Evolutionary conservation across 2,888 invertebrate genomes (phyloP), one percentile per base, ranked within the genome.

Genomic region (Rhaphigaster nebulosa): DNA sequence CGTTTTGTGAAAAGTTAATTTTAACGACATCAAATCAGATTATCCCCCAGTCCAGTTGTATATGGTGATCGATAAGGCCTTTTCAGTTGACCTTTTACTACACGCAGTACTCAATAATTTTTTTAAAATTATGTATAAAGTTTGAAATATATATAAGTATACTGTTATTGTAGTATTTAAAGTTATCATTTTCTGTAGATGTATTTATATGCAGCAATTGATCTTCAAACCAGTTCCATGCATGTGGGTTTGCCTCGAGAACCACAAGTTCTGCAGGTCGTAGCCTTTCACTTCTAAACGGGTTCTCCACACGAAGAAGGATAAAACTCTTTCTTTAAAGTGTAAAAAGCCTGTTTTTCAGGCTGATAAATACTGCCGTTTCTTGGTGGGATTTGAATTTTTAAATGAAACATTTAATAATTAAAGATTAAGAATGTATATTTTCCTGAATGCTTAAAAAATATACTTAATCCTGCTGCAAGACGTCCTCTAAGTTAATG

Each of bases 231-330:
- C 60, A 60, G 65, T 18, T 65, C 15, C 29, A 65, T 29, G 65
- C 29, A 65, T 29, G 65, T 29, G 65, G 65, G 65, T 29, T 65
- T 2, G 65, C 65, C 65, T 5, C 29, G 2, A 29, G 29, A 65
- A 65, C 65, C 65, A 65, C 65, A 29, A 65, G 65, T 65, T 65
- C 65, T 41, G 18, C 80, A 41, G 41, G 41, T 26, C 26, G 23
- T 29, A 26, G 80, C 80, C 80, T 80, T 80, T 80, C 80, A 80
- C 80, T 80, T 80, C 41, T 38, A 26, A 80, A 80, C 80, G 80
- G 80, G 80, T 80, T 80, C 80, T 45, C 23, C 41, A 41, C 41
- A 4, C 80, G 26, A 26, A 45, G 41, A 41, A 41, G 26, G 80
- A 38, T 26, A 45, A 80, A 80, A 80, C 12, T 80, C 80, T 41